Percentiles rank a stretch among this genome's conserved stretches.
Evolutionary conservation across 2,888 invertebrate genomes (phyloP).

Genomic region (Trichopoda pennipes): DNA sequence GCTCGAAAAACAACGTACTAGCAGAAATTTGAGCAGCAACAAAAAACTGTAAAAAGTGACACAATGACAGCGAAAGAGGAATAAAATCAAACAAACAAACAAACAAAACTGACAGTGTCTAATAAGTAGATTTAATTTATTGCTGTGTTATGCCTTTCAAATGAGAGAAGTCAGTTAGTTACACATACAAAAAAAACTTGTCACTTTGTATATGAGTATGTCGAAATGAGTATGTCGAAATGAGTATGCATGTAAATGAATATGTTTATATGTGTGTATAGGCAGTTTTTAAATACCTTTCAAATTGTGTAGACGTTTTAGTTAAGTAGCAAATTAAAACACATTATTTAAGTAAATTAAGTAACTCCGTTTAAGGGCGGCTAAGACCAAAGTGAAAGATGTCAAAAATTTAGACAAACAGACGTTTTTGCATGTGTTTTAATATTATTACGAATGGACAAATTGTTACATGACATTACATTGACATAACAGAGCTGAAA

Average conservation of each 20-base stretch:
- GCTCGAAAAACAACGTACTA: slow-evolving; percentile 7
- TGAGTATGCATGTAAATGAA: neutral
- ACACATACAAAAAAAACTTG: neutral
- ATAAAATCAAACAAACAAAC: no score
- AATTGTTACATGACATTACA: neutral
- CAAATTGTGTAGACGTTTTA: no score
- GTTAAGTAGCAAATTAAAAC: no score
- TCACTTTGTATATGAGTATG: no score
- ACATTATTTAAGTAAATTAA: slow-evolving; percentile 38
- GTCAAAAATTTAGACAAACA: slow-evolving; percentile 16
- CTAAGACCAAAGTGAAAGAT: neutral
- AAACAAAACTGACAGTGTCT: slow-evolving; percentile 30
- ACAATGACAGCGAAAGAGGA: slow-evolving; percentile 20
- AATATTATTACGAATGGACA: neutral
- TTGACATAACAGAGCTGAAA: neutral
- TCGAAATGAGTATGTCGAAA: neutral
- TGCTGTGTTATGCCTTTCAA: slow-evolving; percentile 16
- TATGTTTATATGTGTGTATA: neutral
- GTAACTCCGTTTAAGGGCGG: slow-evolving; percentile 21
- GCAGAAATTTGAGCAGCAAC: no score
- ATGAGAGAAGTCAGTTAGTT: slow-evolving; percentile 6
- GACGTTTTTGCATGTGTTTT: neutral
- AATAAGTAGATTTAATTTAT: slow-evolving; percentile 20
- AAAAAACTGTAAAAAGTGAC: slow-evolving; percentile 17
- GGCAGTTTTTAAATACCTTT: neutral